These are phyloP conservation scores for Trialeurodes vaporariorum DNA, from an alignment of 1,140 invertebrate species.

Conservation along the genomic window DNA sequence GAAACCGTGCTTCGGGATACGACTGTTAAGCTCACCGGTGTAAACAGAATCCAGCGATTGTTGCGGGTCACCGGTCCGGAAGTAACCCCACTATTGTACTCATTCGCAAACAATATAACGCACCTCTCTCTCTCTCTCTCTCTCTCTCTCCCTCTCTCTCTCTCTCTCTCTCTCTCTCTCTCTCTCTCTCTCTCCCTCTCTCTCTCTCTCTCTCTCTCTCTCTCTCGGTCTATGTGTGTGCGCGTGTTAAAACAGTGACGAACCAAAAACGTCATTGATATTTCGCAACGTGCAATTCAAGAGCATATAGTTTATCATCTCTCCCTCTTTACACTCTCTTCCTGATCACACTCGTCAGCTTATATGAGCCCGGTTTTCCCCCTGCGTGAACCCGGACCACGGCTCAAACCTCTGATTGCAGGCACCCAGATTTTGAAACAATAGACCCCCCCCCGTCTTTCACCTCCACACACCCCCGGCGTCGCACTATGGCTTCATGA, in stretches of 20 bases:
- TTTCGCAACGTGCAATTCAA: background rate
- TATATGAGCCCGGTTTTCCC: background rate
- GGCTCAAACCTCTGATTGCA: background rate
- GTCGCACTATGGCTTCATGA: too few species aligned
- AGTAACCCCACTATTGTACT: background rate
- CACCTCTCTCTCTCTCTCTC: too few species aligned
- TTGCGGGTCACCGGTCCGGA: background rate
- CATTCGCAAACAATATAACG: background rate
- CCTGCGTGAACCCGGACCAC: background rate
- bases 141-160: too few species aligned
- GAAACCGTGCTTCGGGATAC: background rate
- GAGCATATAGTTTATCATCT: constrained; percentile 1
- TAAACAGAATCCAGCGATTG: background rate
- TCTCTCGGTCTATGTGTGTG: too few species aligned
- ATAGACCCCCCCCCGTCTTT: too few species aligned
- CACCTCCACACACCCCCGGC: too few species aligned
- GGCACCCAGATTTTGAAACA: too few species aligned
- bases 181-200: too few species aligned
- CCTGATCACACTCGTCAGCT: background rate
- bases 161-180: too few species aligned
- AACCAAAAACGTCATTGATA: background rate
- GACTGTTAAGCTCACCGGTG: background rate
- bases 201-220: too few species aligned
- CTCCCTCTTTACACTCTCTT: background rate
- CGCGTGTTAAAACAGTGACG: background rate